phyloP scores from a whole-genome alignment of 2,797 vertebrate genomes.

The Sandelia bainsii region DNA sequence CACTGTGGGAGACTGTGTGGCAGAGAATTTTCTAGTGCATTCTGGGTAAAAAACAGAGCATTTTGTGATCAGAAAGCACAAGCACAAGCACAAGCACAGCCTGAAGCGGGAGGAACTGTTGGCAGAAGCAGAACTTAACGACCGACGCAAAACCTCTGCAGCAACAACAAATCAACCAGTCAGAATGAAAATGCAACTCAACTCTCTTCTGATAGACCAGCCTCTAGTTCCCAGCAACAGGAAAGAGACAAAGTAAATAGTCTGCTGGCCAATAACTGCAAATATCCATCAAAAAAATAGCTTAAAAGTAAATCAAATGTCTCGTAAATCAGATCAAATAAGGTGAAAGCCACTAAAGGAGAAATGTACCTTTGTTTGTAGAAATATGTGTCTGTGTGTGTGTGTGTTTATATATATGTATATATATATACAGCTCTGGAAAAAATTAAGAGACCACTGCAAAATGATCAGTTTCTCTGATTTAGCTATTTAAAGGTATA shows the following conservation, averaged over 20 bases:
- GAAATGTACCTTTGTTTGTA: no score
- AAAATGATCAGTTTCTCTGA: no score
- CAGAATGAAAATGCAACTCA: conserved; percentile 22
- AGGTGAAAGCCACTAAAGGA: not conserved
- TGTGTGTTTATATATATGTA: not conserved
- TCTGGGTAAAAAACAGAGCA: conserved; percentile 27
- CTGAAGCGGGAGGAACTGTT: conserved; percentile 36
- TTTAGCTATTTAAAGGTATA: no score
- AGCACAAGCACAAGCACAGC: conserved; percentile 23
- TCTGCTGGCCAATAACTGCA: not conserved
- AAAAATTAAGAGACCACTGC: no score
- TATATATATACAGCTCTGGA: no score
- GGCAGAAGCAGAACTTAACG: conserved; percentile 55
- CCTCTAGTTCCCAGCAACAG: not conserved
- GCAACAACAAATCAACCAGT: conserved; percentile 67
- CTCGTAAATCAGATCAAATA: not conserved
- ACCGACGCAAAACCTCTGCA: conserved; percentile 70
- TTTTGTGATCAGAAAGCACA: conserved; percentile 27
- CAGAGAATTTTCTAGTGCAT: conserved; percentile 37
- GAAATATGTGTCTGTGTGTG: not conserved
- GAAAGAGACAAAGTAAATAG: not conserved
- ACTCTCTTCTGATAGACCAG: not conserved
- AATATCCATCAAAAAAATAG: not conserved
- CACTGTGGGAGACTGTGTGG: conserved; percentile 5
- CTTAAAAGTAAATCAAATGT: not conserved